These are phyloP conservation scores for Drosophila malerkotliana DNA, from an alignment of 1,140 invertebrate genomes.

Conservation along the genomic window DNA sequence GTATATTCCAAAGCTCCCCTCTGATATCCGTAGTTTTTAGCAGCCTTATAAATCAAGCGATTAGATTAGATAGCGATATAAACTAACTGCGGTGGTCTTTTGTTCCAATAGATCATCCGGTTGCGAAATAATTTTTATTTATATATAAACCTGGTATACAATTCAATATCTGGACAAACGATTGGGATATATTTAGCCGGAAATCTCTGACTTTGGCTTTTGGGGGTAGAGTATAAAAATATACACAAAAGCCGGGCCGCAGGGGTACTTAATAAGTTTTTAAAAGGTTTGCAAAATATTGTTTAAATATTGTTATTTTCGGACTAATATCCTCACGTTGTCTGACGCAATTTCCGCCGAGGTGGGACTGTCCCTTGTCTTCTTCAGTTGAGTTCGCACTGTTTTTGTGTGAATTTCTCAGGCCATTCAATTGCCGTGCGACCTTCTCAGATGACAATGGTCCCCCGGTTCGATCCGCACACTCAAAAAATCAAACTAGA, in stretches of 20 bases:
- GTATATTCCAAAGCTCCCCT: slow-evolving; percentile 8
- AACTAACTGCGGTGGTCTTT: slow-evolving; percentile 8
- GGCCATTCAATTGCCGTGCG: slow-evolving; percentile 60
- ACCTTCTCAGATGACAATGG: slow-evolving; percentile 75
- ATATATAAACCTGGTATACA: neutral
- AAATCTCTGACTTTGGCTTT: slow-evolving; percentile 11
- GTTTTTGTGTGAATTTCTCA: slow-evolving; percentile 43
- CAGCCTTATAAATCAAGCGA: slow-evolving; percentile 41
- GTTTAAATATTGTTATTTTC: slow-evolving; percentile 79
- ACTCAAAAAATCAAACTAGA: slow-evolving; percentile 25
- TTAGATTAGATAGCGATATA: slow-evolving; percentile 22
- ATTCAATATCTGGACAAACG: slow-evolving; percentile 1
- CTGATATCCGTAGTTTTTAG: slow-evolving; percentile 7
- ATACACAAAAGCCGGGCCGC: slow-evolving; percentile 14
- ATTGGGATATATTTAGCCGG: slow-evolving; percentile 20
- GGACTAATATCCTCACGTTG: slow-evolving; percentile 63
- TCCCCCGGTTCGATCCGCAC: slow-evolving; percentile 32
- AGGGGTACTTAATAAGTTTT: slow-evolving; percentile 65
- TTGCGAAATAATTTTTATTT: slow-evolving; percentile 26
- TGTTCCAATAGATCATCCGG: slow-evolving; percentile 19
- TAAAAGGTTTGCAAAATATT: slow-evolving; percentile 74
- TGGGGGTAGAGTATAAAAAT: slow-evolving; percentile 37
- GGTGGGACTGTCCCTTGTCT: slow-evolving; percentile 22
- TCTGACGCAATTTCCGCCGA: slow-evolving; percentile 67
- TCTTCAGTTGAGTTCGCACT: slow-evolving; percentile 5